Conservation (phyloP, 35 echinoderm and acorn worm genomes). For the Eucidaris tribuloides region DNA sequence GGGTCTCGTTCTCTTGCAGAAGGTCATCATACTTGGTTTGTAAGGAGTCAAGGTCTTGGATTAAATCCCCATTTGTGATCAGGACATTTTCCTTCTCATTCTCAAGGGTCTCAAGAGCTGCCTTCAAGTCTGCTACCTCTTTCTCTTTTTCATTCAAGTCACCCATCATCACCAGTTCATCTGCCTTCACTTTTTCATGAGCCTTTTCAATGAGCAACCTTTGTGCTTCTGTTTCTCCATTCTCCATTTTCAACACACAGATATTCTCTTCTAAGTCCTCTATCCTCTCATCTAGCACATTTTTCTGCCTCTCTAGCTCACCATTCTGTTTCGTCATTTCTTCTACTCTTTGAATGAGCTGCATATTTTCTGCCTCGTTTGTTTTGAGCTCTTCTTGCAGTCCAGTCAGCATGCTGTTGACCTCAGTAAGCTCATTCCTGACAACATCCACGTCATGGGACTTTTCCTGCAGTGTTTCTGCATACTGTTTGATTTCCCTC, state of each 20-base stretch:
- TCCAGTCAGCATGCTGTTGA: constrained; percentile 21
- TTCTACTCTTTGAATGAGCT: constrained; percentile 5
- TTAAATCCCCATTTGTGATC: constrained; percentile 5
- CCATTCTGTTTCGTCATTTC: neutral
- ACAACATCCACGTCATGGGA: neutral
- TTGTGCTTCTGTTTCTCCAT: constrained; percentile 8
- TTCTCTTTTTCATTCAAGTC: neutral
- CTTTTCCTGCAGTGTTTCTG: constrained; percentile 12
- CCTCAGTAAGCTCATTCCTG: neutral
- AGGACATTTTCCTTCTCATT: constrained; percentile 6
- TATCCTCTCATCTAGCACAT: constrained; percentile 3
- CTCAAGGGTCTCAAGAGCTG: constrained; percentile 25
- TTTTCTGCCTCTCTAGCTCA: neutral
- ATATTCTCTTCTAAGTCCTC: constrained; percentile 3
- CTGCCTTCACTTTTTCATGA: neutral
- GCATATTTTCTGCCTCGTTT: neutral
- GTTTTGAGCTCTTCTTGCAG: neutral
- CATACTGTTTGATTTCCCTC: neutral
- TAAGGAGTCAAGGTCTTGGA: constrained; percentile 2
- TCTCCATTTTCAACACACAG: neutral
- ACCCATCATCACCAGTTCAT: neutral
- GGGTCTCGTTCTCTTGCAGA: neutral
- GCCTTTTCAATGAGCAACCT: neutral
- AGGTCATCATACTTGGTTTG: constrained; percentile 7
- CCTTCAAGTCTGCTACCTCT: constrained; percentile 11